Percentiles rank a stretch among this genome's conserved stretches.
Evolutionary conservation across 2,113 vertebrate genomes (phyloP).

Genomic region (Taxidea taxus): DNA sequence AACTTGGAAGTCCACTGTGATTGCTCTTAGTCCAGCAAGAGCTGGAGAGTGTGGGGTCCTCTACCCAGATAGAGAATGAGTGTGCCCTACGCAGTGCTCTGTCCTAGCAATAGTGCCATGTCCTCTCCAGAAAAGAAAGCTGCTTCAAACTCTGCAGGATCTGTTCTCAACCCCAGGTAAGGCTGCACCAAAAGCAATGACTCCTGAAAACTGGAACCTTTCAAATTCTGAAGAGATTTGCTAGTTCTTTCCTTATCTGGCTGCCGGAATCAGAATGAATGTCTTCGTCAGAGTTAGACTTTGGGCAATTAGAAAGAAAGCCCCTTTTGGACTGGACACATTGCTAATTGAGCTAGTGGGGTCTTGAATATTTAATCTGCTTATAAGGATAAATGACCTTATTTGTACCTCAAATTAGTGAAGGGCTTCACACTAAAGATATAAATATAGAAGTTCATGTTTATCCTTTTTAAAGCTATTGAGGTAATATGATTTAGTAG

Average conservation of each 20-base stretch:
- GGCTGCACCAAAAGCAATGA: neutral
- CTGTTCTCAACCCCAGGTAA: neutral
- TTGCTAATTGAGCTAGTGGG: neutral
- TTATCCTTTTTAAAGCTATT: neutral
- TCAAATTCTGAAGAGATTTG: neutral
- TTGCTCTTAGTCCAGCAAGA: neutral
- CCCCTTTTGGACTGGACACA: neutral
- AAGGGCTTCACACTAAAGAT: neutral
- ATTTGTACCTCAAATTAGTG: neutral
- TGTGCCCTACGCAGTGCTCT: neutral
- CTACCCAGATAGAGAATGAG: neutral
- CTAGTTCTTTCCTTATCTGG: neutral
- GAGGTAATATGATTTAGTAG: neutral
- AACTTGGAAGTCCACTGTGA: neutral
- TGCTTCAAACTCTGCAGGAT: neutral
- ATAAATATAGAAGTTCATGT: neutral
- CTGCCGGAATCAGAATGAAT: neutral
- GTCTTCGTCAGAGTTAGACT: neutral
- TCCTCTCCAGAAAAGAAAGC: neutral
- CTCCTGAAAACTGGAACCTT: neutral
- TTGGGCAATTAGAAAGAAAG: neutral
- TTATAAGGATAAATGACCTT: neutral
- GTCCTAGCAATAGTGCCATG: neutral
- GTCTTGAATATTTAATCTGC: neutral
- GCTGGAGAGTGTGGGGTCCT: neutral